Evolutionary conservation across 2,888 invertebrate species (phyloP).

Genomic region (Trisateles emortualis): DNA sequence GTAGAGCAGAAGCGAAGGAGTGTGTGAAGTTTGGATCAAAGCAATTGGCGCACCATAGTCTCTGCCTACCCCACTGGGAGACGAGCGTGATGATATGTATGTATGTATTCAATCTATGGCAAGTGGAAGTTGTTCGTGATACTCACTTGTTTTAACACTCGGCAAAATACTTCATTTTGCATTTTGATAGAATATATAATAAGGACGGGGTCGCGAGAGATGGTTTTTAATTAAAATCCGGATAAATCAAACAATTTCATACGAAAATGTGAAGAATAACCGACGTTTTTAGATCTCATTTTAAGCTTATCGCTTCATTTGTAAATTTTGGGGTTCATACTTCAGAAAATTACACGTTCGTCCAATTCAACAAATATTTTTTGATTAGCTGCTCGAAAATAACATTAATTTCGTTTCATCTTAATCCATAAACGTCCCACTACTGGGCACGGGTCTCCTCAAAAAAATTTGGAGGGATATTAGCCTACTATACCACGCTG

Average conservation of each 20-base stretch:
- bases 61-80: too few relatives aligned
- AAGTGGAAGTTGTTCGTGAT: constrained; percentile 25
- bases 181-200: constrained; percentile 47
- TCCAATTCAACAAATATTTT: neutral
- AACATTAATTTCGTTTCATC: neutral
- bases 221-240: constrained; percentile 42
- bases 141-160: constrained; percentile 43
- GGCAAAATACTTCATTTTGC: constrained; percentile 43
- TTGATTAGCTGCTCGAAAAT: neutral
- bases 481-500: too few relatives aligned
- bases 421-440: too few relatives aligned
- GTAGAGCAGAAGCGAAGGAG: too few relatives aligned
- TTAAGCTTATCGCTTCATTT: constrained; percentile 11
- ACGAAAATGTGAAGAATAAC: constrained; percentile 14
- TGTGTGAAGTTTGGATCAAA: too few relatives aligned
- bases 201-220: constrained; percentile 18
- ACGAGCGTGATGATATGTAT: too few relatives aligned
- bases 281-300: constrained; percentile 10
- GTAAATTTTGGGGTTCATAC: constrained; percentile 1
- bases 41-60: too few relatives aligned
- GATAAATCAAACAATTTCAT: constrained; percentile 31
- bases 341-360: neutral
- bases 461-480: too few relatives aligned
- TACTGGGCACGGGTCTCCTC: too few relatives aligned
- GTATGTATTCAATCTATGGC: too few relatives aligned